Percentiles rank a stretch among this genome's conserved stretches.
phyloP scores from a whole-genome alignment of 2,113 vertebrate species.

The Tenrec ecaudatus region DNA sequence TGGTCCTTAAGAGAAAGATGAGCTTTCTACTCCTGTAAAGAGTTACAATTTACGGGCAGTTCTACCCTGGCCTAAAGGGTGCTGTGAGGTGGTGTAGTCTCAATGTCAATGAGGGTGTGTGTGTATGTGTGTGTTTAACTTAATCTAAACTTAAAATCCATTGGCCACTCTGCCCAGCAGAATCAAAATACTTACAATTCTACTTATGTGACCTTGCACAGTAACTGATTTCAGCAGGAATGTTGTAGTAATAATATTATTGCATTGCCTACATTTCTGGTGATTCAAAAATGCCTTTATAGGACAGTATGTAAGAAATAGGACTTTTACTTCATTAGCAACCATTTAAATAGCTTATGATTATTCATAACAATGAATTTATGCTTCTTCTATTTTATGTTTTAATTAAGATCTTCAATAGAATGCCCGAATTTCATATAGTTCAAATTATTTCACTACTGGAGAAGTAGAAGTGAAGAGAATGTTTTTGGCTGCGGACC shows the following conservation, averaged over 20 bases:
- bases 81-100: too few relatives aligned
- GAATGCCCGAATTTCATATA: background rate
- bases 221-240: background rate
- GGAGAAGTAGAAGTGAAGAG: background rate
- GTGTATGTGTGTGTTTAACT: background rate
- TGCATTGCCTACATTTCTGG: background rate
- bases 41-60: too few relatives aligned
- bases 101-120: too few relatives aligned
- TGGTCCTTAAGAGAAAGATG: too few relatives aligned
- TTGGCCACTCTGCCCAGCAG: background rate
- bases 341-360: background rate
- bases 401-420: background rate
- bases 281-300: constrained; percentile 30
- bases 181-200: background rate
- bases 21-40: too few relatives aligned
- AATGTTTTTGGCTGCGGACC: background rate
- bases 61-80: too few relatives aligned
- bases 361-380: background rate
- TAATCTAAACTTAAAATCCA: background rate
- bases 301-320: background rate
- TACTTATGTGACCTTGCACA: background rate
- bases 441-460: background rate
- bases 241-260: background rate
- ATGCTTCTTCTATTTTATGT: constrained; percentile 3
- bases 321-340: background rate